Evolutionary conservation across 2,797 vertebrate species (phyloP), one percentile per base, ranked within the genome.

Genomic region (Chiloscyllium punctatum): DNA sequence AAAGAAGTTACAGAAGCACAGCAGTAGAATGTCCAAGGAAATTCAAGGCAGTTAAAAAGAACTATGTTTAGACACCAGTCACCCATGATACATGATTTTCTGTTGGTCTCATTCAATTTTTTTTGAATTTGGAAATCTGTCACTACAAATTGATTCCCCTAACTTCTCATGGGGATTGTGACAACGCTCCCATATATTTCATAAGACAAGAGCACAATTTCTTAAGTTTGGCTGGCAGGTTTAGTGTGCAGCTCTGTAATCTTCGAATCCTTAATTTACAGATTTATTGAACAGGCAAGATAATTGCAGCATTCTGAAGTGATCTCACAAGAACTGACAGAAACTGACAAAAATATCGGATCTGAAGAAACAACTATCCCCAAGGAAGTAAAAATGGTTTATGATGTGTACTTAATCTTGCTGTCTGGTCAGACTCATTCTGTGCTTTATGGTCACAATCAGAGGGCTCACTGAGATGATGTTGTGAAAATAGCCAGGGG

Each of bases 341-440:
- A 48, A 72, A 42, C 68, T 13, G 15, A 94, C 66, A 74, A 94
- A 94, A 94, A 94, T 74, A 42, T 74, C 42, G 74, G 94, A 94
- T 33, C 27, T 94, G 48, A 94, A 71, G 69, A 74, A 71, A 51
- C 9, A 72, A 30, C 42, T 94, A 74, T 74, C 69, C 42, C 88
- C 9, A 51, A 33, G 68, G 88, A 66, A 72, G 25, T 53, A 25
- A 53, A 94, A 71, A 94, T 18, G 42, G 23, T 94, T 94, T 74
- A 74, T 8, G 25, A 30, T 11, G 6, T 18, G 48, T 33, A 74
- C 37, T 72, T 69, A 94, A 74, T 94, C 94, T 74, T 94, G 23
- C 68, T 94, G 42, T 74, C 69, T 53, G 69, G 94, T 94, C 30
- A 72, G 42, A 72, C 68, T 72, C 69, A 74, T 72, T 94, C 68